A percentile compares a stretch with the other conserved stretches of the same genome.
These are phyloP conservation scores for Arothron firmamentum DNA, from an alignment of 2,113 vertebrate genomes.

Conservation along the genomic window DNA sequence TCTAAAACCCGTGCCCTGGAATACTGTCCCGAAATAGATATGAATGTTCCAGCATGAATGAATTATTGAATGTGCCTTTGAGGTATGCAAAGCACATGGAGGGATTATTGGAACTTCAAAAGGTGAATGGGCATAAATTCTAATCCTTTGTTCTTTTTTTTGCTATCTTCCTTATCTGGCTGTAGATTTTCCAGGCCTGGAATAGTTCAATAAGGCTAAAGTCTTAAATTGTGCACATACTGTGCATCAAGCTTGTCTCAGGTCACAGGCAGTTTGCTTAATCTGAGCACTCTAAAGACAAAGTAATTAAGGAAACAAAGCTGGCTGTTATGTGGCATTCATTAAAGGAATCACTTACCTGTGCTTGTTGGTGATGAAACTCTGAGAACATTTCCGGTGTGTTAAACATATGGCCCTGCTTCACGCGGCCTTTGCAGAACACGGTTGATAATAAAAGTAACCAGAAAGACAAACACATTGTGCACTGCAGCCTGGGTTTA, in stretches of 20 bases:
- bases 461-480: not conserved
- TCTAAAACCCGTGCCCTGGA: constrained; percentile 11
- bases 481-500: constrained; percentile 1
- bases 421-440: constrained; percentile 6
- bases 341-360: constrained; percentile 29
- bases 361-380: constrained; percentile 12
- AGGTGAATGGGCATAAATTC: constrained; percentile 22
- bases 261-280: constrained; percentile 28
- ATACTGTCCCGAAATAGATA: constrained; percentile 60
- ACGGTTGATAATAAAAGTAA: constrained; percentile 14
- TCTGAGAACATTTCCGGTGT: constrained; percentile 11
- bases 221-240: not conserved
- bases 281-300: constrained; percentile 19
- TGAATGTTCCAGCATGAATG: constrained; percentile 51
- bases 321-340: constrained; percentile 2
- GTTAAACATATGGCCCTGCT: not conserved
- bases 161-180: not conserved
- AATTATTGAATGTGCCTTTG: constrained; percentile 62
- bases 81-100: constrained; percentile 43
- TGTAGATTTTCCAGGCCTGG: not conserved
- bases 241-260: constrained; percentile 13
- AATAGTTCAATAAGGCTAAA: not conserved
- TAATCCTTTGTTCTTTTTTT: not conserved
- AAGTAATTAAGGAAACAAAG: constrained; percentile 32
- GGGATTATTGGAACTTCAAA: constrained; percentile 18